Conservation (phyloP, 2,797 vertebrate genomes). For the Tauraco hartlaubi region DNA sequence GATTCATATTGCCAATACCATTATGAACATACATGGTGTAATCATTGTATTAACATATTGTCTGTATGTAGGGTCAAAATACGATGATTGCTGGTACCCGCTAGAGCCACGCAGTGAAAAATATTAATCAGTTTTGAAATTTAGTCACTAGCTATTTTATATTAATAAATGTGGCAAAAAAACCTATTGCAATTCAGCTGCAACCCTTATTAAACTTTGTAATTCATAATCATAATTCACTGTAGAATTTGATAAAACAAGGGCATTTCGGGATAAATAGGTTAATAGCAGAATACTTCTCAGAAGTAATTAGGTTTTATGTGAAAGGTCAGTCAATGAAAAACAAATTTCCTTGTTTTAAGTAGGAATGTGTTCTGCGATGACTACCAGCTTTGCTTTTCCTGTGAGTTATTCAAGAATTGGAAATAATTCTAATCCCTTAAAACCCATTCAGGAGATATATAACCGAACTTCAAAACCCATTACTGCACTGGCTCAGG, state of each 20-base stretch:
- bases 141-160: neutral
- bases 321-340: conserved; percentile 11
- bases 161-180: neutral
- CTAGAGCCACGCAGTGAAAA: neutral
- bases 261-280: neutral
- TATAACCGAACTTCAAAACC: neutral
- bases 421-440: neutral
- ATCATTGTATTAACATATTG: conserved; percentile 79
- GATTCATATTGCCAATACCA: conserved; percentile 91
- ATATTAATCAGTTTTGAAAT: neutral
- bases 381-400: neutral
- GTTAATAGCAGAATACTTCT: conserved; percentile 13
- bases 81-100: conserved; percentile 57
- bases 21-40: conserved; percentile 83
- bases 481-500: neutral
- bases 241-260: neutral
- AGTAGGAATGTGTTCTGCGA: neutral
- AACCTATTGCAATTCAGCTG: neutral
- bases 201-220: neutral
- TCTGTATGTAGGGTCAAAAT: conserved; percentile 65
- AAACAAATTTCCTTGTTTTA: neutral
- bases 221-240: neutral
- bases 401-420: neutral
- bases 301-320: conserved; percentile 4
- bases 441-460: neutral